Base-by-base conservation (phyloP, 2,113 vertebrate genomes). In the Mormoops blainvillei region DNA sequence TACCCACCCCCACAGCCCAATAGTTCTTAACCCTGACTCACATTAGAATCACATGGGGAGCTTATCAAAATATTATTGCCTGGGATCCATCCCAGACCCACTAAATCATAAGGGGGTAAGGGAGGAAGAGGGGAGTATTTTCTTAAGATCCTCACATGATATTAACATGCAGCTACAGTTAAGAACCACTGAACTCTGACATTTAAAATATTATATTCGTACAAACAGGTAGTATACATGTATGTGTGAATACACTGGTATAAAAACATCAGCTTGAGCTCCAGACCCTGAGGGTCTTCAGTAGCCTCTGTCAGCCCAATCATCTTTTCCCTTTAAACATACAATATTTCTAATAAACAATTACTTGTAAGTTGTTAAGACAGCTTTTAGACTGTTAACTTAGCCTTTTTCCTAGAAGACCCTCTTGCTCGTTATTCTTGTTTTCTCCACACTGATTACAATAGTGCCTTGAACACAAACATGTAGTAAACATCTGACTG, bases 21-120 rank as follows among this genome's bases (percentile, higher is more conserved):
- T 5, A 86, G 43, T 63, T 78, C 28, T 87, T 73, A 88, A 92
- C 28, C 77, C 81, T 83, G 74, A 93, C 87, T 95, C 73, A 94
- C n/a, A 67, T n/a, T 22, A 58, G 43, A 94, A 95, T 71, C 58
- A 95, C 83, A 81, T 22, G 77, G 22, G 14, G 48, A 96, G 19
- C 38, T 97, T 81, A 94, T 71, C 92, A 96, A 95, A 97, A 84
- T 76, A 97, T 89, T 76, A 87, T 81, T 76, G 38, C 85, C 81
- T 95, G 61, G 83, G 89, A 91, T 92, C 77, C 48, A 92, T 73
- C 84, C 58, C 84, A 95, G 61, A 90, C 11, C 74, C 85, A 92
- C 58, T 96, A 95, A 97, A 95, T 93, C 48, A 88, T 78, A 83
- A 82, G 36, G 24, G 67, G 48, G 45, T 80, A 48, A 65, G 33